phyloP scores from a whole-genome alignment of 2,113 vertebrate species.

The Athene cunicularia region DNA sequence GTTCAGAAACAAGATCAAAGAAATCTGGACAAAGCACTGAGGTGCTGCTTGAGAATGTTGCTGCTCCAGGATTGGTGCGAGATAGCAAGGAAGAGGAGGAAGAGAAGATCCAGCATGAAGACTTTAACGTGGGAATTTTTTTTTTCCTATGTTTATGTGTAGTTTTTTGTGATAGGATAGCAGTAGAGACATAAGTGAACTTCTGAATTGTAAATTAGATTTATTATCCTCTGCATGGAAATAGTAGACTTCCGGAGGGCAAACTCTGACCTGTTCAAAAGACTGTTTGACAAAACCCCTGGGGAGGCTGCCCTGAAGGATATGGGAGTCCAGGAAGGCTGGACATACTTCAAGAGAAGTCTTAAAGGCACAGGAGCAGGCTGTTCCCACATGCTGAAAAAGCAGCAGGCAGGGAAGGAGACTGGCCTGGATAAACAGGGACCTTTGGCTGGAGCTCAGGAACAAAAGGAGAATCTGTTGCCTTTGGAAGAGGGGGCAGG shows the following conservation, averaged over 20 bases:
- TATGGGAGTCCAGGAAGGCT: too few relatives aligned
- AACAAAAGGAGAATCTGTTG: too few relatives aligned
- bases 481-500: too few relatives aligned
- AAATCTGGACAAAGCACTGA: slow-evolving; percentile 74
- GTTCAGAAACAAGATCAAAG: slow-evolving; percentile 76
- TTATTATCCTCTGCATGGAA: neutral
- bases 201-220: neutral
- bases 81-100: slow-evolving; percentile 85
- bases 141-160: neutral
- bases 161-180: neutral
- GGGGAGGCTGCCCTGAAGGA: too few relatives aligned
- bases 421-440: too few relatives aligned
- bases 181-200: neutral
- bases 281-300: too few relatives aligned
- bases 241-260: neutral
- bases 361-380: too few relatives aligned
- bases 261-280: too few relatives aligned
- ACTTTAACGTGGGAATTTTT: slow-evolving; percentile 85
- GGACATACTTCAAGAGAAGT: too few relatives aligned
- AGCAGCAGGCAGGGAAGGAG: too few relatives aligned
- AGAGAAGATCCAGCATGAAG: slow-evolving; percentile 89
- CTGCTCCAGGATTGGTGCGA: slow-evolving; percentile 55
- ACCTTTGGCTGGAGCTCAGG: too few relatives aligned
- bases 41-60: slow-evolving; percentile 66
- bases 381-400: too few relatives aligned